Evolutionary conservation across 2,888 invertebrate species (phyloP).

Genomic region (Ormyrus labotus): DNA sequence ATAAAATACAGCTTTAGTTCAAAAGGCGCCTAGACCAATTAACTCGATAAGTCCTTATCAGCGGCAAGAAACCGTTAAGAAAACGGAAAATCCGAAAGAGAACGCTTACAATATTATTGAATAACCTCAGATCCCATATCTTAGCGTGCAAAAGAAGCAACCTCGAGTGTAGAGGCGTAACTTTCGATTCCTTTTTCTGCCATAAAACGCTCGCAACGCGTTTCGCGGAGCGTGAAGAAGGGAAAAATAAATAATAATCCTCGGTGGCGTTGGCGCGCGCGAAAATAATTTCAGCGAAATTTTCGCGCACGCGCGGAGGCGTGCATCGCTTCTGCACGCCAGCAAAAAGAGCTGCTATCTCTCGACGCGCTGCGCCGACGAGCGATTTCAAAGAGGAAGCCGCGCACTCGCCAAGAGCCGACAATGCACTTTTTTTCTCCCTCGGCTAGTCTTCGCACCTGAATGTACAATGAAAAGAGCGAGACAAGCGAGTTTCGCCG

Average conservation of each 20-base stretch:
- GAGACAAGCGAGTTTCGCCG: not conserved
- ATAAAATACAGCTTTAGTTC: not conserved
- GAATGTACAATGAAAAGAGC: no score
- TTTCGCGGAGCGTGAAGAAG: slow-evolving; percentile 37
- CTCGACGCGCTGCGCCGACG: not conserved
- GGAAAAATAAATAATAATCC: slow-evolving; percentile 52
- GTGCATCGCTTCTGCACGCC: not conserved
- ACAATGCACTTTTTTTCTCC: not conserved
- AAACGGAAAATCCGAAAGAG: not conserved
- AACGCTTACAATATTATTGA: not conserved
- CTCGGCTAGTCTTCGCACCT: no score
- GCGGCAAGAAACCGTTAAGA: not conserved
- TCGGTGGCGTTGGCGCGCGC: not conserved
- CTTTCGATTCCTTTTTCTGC: slow-evolving; percentile 38
- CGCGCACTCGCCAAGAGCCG: slow-evolving; percentile 10
- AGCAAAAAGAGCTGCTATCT: no score
- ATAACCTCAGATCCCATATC: slow-evolving; percentile 15
- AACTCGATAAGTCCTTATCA: not conserved
- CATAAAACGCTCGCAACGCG: not conserved
- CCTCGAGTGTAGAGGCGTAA: not conserved
- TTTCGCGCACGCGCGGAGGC: slow-evolving; percentile 43
- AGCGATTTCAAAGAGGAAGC: slow-evolving; percentile 44
- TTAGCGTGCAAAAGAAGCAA: not conserved
- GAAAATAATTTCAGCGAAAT: slow-evolving; percentile 48
- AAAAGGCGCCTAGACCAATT: not conserved